Conservation (phyloP, 2,113 vertebrate species). For the Ovibos moschatus region DNA sequence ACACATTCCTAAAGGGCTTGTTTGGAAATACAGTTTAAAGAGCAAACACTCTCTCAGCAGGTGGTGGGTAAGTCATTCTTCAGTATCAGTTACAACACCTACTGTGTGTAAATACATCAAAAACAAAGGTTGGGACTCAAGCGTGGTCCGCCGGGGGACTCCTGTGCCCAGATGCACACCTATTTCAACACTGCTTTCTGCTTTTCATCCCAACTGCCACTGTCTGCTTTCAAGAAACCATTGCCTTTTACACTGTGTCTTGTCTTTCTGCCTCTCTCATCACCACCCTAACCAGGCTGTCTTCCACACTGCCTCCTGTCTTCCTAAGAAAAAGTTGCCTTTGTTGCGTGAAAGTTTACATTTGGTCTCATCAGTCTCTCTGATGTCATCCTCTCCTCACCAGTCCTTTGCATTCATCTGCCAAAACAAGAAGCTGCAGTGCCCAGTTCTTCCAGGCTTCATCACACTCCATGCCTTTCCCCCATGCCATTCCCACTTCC, state of each 20-base stretch:
- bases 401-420: accelerated
- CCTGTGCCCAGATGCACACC: not conserved
- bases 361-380: too few relatives aligned
- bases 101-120: not conserved
- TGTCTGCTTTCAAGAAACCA: not conserved
- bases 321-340: not conserved
- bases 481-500: not conserved
- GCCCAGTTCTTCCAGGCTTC: not conserved
- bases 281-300: not conserved
- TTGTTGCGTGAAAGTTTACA: not conserved
- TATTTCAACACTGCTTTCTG: not conserved
- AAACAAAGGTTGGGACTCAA: not conserved
- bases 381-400: not conserved
- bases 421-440: not conserved
- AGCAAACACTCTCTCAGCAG: not conserved
- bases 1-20: not conserved
- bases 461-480: not conserved
- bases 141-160: not conserved
- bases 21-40: not conserved
- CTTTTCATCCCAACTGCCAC: not conserved
- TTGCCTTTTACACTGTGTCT: not conserved
- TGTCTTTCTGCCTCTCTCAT: not conserved
- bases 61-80: too few relatives aligned
- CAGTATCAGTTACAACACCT: not conserved
- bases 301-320: not conserved